Evolutionary conservation across 2,797 vertebrate genomes (phyloP), one percentile per base, ranked within the genome.

Genomic region (Onychomys leucogaster): DNA sequence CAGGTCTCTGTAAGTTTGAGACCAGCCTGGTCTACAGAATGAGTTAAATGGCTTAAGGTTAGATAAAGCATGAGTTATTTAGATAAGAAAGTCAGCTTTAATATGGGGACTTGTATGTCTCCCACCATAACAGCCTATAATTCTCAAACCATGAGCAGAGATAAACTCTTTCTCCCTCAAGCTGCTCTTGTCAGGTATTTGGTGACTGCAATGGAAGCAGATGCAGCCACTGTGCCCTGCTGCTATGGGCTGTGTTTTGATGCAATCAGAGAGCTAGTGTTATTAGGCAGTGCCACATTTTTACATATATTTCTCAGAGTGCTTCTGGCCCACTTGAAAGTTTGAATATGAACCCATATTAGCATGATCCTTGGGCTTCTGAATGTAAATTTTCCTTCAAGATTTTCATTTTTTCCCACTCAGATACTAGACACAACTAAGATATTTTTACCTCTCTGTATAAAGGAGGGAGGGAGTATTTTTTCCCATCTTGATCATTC

Each of bases 391-490:
- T 81, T 27, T 94, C n/a, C 81, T 2, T 32, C 29, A 52, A 94
- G 29, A 34, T 14, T 52, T 80, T 61, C 4, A 46, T 76, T 92
- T 85, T 59, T 34, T 23, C 46, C 16, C 49, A 91, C 14, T 34
- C 34, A 94, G 16, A 89, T 73, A 25, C n/a, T 81, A 57, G 37
- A 59, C 3, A 81, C 73, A 93, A 91, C 32, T 88, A 81, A 87
- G 37, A 85, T 23, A 41, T 67, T 71, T 76, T 25, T 80, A 49
- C 82, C 19, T 94, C 17, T 86, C 55, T 75, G 6, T 59, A n/a
- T 55, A 63, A 52, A 52, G 6, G 2, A n/a, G 46, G 21, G 6
- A 1, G 75, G 17, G 3, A 1, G 25, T 37, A 57, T 77, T 92
- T 55, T 55, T 14, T 10, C 11, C 7, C 71, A 69, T 94, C 69